Evolutionary conservation across 2,888 invertebrate genomes (phyloP).

Genomic region (Cosmia trapezina): DNA sequence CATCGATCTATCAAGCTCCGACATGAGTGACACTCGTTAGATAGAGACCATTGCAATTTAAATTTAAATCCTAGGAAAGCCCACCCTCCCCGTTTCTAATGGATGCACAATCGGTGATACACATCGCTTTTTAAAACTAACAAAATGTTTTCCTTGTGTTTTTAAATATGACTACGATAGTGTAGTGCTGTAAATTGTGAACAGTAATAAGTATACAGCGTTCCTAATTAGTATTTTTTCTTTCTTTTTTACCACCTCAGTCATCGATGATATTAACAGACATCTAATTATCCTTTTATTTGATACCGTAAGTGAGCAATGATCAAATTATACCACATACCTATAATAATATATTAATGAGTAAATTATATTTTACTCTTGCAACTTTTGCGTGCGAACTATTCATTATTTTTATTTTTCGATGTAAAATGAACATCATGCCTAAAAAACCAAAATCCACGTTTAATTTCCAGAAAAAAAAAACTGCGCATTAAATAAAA

Average conservation of each 20-base stretch:
- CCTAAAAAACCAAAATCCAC: not conserved
- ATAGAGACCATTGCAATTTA: constrained; percentile 83
- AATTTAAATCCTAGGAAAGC: constrained; percentile 84
- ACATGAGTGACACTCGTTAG: constrained; percentile 83
- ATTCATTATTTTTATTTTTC: not conserved
- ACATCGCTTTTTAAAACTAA: constrained; percentile 55
- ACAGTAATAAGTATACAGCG: not conserved
- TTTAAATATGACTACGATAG: not conserved
- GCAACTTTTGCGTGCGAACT: not conserved
- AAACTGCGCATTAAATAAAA: constrained; percentile 13
- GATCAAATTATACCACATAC: not conserved
- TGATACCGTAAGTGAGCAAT: not conserved
- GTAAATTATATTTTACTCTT: not conserved
- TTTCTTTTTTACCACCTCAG: not conserved
- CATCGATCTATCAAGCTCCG: constrained; percentile 84
- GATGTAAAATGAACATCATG: not conserved
- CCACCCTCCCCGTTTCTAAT: constrained; percentile 71
- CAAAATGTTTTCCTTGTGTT: constrained; percentile 24
- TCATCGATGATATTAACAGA: not conserved
- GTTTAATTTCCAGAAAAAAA: constrained; percentile 6
- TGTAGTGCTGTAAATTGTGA: not conserved
- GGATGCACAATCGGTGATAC: constrained; percentile 58
- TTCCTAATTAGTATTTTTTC: not conserved
- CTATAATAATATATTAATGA: too few species aligned
- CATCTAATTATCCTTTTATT: not conserved